phyloP scores from a whole-genome alignment of 2,888 invertebrate species.

The Nymphalis polychloros region DNA sequence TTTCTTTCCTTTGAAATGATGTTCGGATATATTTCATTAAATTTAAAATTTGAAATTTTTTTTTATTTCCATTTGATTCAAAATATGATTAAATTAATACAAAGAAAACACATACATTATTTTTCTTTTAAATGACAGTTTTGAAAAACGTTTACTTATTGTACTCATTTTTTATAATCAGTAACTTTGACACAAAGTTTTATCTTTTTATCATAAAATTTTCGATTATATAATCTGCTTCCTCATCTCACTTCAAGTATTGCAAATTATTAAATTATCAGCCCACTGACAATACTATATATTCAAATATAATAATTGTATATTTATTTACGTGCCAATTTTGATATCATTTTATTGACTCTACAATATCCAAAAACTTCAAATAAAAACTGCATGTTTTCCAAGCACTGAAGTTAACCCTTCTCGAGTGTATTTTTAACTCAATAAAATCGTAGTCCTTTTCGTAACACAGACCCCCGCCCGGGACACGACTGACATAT shows the following conservation, averaged over 20 bases:
- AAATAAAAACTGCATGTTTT: no score
- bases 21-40: no score
- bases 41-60: no score
- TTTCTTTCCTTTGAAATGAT: no score
- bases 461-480: neutral
- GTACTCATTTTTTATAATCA: neutral
- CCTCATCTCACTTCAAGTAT: no score
- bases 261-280: no score
- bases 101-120: neutral
- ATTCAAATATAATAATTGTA: no score
- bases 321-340: no score
- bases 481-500: neutral
- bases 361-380: no score
- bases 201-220: neutral
- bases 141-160: neutral
- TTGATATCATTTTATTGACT: no score
- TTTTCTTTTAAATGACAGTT: neutral
- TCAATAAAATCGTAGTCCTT: constrained; percentile 10
- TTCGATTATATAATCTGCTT: neutral
- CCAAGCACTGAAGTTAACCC: neutral
- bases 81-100: neutral
- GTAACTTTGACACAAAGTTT: no score
- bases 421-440: neutral
- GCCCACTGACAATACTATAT: no score
- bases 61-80: neutral